Conservation (phyloP, 2,797 vertebrate genomes). For the Pseudochromis fuscus region DNA sequence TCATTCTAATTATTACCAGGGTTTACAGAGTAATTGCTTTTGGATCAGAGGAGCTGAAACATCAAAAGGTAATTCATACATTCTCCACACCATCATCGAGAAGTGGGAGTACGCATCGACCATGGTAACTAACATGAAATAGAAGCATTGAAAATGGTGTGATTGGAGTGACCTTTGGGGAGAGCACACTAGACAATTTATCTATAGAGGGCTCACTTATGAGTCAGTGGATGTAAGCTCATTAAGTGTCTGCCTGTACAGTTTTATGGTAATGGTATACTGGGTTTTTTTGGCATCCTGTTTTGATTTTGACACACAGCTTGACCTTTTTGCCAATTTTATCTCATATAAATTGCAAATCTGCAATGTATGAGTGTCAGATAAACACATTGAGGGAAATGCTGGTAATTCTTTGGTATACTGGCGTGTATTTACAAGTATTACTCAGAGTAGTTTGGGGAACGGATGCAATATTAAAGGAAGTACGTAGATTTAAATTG, state of each 20-base stretch:
- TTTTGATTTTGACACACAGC: conserved; percentile 26
- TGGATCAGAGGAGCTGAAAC: conserved; percentile 70
- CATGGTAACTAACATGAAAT: conserved; percentile 64
- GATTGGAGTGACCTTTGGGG: conserved; percentile 76
- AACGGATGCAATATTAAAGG: too few relatives aligned
- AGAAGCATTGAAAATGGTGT: conserved; percentile 60
- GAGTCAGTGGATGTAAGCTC: conserved; percentile 42
- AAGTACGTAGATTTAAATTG: background rate
- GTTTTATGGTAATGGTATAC: conserved; percentile 6
- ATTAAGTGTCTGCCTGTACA: conserved; percentile 34
- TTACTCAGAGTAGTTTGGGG: background rate
- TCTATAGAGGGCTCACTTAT: conserved; percentile 32
- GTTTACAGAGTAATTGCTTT: conserved; percentile 72
- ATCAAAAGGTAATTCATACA: conserved; percentile 77
- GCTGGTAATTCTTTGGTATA: background rate
- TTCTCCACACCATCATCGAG: conserved; percentile 63
- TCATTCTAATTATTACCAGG: conserved; percentile 73
- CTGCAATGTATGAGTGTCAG: background rate
- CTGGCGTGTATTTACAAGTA: too few relatives aligned
- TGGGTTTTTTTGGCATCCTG: conserved; percentile 3
- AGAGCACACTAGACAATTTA: conserved; percentile 38
- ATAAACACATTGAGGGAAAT: background rate
- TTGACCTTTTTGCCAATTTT: conserved; percentile 40
- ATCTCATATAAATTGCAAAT: background rate
- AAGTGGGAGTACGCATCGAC: conserved; percentile 36